phyloP scores from a whole-genome alignment of 2,113 vertebrate genomes.

The Astatotilapia flaviijosephi region DNA sequence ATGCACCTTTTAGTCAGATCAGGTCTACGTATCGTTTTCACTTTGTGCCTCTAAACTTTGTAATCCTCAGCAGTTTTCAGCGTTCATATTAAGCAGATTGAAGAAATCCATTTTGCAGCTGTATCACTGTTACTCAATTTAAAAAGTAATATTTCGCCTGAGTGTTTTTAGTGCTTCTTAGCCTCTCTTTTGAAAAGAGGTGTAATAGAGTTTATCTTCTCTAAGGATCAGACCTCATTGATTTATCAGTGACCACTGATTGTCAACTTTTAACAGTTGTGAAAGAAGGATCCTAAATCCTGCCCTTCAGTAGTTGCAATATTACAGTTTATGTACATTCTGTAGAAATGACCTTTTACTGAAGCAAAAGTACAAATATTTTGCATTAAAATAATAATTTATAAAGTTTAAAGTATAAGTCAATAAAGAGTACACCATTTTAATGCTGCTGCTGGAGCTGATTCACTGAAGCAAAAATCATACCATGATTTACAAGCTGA shows the following conservation, averaged over 20 bases:
- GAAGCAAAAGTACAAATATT: background rate
- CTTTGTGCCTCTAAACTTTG: constrained; percentile 24
- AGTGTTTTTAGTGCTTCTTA: background rate
- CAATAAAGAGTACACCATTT: background rate
- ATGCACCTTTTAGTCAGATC: constrained; percentile 38
- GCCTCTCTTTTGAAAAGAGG: background rate
- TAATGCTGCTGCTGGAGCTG: background rate
- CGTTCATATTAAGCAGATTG: constrained; percentile 24
- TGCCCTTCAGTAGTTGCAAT: background rate
- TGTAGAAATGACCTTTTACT: background rate
- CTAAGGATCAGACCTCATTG: background rate
- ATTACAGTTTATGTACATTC: background rate
- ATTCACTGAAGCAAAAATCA: background rate
- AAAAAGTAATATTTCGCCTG: background rate
- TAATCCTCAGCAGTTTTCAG: constrained; percentile 15
- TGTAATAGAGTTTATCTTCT: background rate
- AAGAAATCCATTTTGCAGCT: background rate
- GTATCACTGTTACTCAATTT: background rate
- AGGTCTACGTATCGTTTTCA: constrained; percentile 30
- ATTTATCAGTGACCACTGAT: background rate
- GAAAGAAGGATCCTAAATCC: background rate
- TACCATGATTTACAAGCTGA: background rate
- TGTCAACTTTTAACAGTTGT: background rate
- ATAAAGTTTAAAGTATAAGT: too few species aligned
- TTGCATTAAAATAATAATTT: background rate